These are phyloP conservation scores for Diaphora mendica DNA, from an alignment of 2,888 invertebrate genomes.

Conservation along the genomic window DNA sequence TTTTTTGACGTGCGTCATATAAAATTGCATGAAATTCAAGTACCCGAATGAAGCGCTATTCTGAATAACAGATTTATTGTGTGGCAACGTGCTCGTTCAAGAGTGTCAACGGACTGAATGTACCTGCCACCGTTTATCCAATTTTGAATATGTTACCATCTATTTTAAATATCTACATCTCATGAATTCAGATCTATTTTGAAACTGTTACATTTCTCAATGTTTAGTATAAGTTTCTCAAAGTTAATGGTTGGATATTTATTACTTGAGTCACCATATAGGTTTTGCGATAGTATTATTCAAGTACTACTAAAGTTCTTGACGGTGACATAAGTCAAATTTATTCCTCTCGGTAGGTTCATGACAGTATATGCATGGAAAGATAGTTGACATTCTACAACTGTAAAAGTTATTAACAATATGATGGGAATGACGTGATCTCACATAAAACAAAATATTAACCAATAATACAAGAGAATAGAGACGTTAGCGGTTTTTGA, in stretches of 20 bases:
- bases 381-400: background rate
- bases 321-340: background rate
- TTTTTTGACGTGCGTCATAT: background rate
- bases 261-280: background rate
- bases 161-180: conserved; percentile 37
- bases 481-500: no score
- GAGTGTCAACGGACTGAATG: background rate
- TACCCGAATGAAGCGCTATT: conserved; percentile 15
- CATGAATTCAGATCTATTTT: conserved; percentile 27
- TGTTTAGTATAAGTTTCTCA: background rate
- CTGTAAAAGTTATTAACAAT: no score
- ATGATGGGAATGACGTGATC: no score
- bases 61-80: conserved; percentile 21
- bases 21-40: conserved; percentile 17
- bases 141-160: conserved; percentile 32
- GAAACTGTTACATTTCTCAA: background rate
- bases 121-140: conserved; percentile 24
- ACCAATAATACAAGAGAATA: no score
- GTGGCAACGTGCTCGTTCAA: conserved; percentile 6
- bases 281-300: background rate
- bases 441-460: no score
- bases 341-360: background rate
- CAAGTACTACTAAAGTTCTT: background rate
- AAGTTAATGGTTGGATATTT: background rate
- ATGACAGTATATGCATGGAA: background rate